phyloP scores from a whole-genome alignment of 2,888 invertebrate genomes.

The Branchipolynoe longqiensis region DNA sequence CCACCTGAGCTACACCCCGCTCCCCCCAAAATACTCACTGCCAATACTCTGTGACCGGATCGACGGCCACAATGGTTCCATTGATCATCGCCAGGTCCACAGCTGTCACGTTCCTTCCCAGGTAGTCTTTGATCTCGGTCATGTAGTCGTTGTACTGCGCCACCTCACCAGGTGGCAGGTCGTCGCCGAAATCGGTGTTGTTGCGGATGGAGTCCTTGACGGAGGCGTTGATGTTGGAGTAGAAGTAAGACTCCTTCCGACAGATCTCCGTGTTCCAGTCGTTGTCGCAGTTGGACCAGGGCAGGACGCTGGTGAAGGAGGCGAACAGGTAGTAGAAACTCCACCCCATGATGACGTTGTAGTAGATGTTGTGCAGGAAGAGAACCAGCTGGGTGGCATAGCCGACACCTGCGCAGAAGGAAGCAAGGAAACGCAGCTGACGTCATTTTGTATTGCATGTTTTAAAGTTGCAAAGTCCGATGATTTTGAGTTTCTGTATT shows the following conservation, averaged over 20 bases:
- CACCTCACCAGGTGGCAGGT: neutral
- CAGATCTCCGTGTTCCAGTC: constrained; percentile 83
- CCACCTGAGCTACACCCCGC: too few relatives aligned
- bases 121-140: neutral
- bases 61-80: constrained; percentile 27
- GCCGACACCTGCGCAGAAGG: constrained; percentile 83
- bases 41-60: constrained; percentile 65
- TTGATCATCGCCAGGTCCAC: constrained; percentile 32
- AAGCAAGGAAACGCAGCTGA: neutral
- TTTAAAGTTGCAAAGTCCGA: too few relatives aligned
- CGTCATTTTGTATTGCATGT: too few relatives aligned
- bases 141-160: neutral
- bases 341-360: constrained; percentile 84
- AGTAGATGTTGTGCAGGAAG: constrained; percentile 84
- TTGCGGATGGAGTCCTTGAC: neutral
- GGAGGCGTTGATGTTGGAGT: constrained; percentile 10
- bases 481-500: too few relatives aligned
- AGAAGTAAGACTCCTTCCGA: constrained; percentile 18
- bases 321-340: constrained; percentile 82
- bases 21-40: too few relatives aligned
- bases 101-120: neutral
- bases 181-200: neutral
- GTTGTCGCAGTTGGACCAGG: constrained; percentile 84
- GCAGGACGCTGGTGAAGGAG: constrained; percentile 82
- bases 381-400: constrained; percentile 83